Base-by-base conservation (phyloP, 2,113 vertebrate genomes). In the Ovis canadensis region DNA sequence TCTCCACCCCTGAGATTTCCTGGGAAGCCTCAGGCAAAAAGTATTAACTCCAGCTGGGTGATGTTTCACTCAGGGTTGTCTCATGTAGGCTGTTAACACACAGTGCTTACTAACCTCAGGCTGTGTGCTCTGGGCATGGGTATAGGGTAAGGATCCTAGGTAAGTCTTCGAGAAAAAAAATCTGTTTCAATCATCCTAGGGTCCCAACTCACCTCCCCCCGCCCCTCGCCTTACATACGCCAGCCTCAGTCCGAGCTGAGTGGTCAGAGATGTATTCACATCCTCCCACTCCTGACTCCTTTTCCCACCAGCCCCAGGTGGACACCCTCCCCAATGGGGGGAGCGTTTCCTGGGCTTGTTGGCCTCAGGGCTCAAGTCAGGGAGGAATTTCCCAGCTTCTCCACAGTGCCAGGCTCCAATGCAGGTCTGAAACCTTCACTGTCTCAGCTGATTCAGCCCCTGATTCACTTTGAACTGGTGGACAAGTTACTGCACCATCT, bases 141-240 rank as follows among this genome's bases (percentile, higher is more conserved):
- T 57, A n/a, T 54, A 67, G 2, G 11, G 27, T 11, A 7, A 52
- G 90, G 6, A 10, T n/a, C 29, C 60, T 17, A 74, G 84, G 57
- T 10, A 27, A 10, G 31, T 25, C 48, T 43, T 7, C 52, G 82
- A 40, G 45, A 36, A 94, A 92, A 14, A 92, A 90, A 11, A 54
- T 13, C 60, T 21, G 1, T 57, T 21, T 57, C 52, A 8, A 40
- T 11, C 33, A 17, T 9, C 54, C 5, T 27, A 10, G 29, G 52
- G 19, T 21, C 45, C 40, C 62, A n/a, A 4, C 10, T 36, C 33
- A 0, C 3, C 16, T n/a, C 48, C 25, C 91, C 60, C 21, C 2
- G 1, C 3, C n/a, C 54, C 43, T 27, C 5, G 0, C 80, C 83
- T 80, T 25, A 17, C 10, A 1, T 13, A 33, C 0, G 2, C 60